Base-by-base conservation (phyloP, 2,888 invertebrate genomes). In the Aphodius granarius region DNA sequence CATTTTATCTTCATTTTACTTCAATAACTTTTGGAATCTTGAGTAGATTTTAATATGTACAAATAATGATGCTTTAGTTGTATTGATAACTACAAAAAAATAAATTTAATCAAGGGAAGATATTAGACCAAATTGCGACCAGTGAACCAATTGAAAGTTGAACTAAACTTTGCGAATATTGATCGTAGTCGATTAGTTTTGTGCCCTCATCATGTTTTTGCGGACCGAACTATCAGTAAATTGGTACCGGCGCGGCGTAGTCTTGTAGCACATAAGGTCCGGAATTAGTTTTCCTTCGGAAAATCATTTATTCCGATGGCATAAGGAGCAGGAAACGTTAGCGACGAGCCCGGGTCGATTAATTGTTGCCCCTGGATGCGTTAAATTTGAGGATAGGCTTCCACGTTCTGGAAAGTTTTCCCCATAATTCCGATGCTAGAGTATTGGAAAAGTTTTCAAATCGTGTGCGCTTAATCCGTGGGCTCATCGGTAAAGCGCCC, bases 21-120 rank as follows among this genome's bases (percentile, higher is more conserved):
- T n/a, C n/a, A n/a, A n/a, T n/a, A n/a, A n/a, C n/a, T n/a, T n/a
- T n/a, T n/a, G n/a, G n/a, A n/a, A n/a, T n/a, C n/a, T n/a, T n/a
- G n/a, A n/a, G n/a, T n/a, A n/a, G n/a, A n/a, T n/a, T n/a, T n/a
- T n/a, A n/a, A n/a, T n/a, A n/a, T n/a, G n/a, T n/a, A n/a, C n/a
- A n/a, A n/a, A n/a, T n/a, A n/a, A n/a, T n/a, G n/a, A n/a, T n/a
- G n/a, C n/a, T n/a, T n/a, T n/a, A n/a, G n/a, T n/a, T n/a, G n/a
- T n/a, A n/a, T n/a, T n/a, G n/a, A n/a, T n/a, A n/a, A n/a, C n/a
- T n/a, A n/a, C n/a, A n/a, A n/a, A 19, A 66, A 73, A 73, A 73
- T 73, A 73, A 73, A 73, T 73, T 73, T 73, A 73, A 73, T 73
- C 66, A 73, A 73, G 73, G 20, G 73, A 43, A 43, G 43, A 13